Percentiles rank a stretch among this genome's conserved stretches.
Evolutionary conservation across 2,888 invertebrate species (phyloP).

Genomic region (Eueremaeus valkanovi): DNA sequence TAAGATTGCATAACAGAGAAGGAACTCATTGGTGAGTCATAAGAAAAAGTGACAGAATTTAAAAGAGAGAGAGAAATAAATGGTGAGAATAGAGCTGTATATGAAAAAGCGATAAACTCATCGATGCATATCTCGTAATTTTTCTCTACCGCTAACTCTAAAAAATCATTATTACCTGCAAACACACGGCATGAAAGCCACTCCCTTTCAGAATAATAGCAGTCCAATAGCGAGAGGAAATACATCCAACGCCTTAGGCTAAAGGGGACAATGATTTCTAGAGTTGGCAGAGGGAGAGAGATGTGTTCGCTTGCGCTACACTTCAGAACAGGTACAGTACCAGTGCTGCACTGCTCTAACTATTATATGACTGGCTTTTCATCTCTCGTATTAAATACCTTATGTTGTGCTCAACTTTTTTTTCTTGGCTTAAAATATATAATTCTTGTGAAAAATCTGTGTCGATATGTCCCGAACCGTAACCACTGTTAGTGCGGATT

Average conservation of each 20-base stretch:
- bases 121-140: slow-evolving; percentile 20
- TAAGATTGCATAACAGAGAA: too few species aligned
- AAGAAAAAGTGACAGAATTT: neutral
- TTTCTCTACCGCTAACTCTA: neutral
- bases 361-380: neutral
- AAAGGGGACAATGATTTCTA: slow-evolving; percentile 26
- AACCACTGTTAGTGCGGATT: neutral
- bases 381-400: neutral
- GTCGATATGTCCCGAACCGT: slow-evolving; percentile 12
- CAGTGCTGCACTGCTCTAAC: slow-evolving; percentile 1
- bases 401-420: slow-evolving; percentile 5
- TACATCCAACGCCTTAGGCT: slow-evolving; percentile 29
- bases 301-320: slow-evolving; percentile 27
- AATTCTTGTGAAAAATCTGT: slow-evolving; percentile 6
- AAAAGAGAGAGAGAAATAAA: neutral
- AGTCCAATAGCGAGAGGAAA: slow-evolving; percentile 26
- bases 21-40: neutral
- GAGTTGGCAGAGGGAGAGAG: neutral
- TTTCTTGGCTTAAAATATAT: neutral
- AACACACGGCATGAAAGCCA: neutral
- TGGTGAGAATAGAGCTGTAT: neutral
- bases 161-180: slow-evolving; percentile 10
- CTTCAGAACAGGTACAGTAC: slow-evolving; percentile 27
- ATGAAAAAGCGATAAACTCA: neutral
- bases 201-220: slow-evolving; percentile 14